Percentiles rank a stretch among this genome's conserved stretches.
phyloP scores from a whole-genome alignment of 2,888 invertebrate species.

The Coleophora deauratella region DNA sequence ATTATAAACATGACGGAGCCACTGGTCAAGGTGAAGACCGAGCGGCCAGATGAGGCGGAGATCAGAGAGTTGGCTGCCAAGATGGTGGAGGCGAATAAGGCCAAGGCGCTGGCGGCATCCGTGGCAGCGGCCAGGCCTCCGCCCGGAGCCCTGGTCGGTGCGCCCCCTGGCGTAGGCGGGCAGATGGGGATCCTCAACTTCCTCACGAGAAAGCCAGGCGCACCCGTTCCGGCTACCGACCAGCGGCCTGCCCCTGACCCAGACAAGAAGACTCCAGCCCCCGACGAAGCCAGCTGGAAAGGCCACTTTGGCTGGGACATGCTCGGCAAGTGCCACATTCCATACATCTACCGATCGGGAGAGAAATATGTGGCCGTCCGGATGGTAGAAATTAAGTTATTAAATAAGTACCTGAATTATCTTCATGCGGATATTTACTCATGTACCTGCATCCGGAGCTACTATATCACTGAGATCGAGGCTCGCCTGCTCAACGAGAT shows the following conservation, averaged over 20 bases:
- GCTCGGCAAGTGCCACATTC: constrained; percentile 89
- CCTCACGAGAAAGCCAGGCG: constrained; percentile 62
- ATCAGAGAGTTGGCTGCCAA: constrained; percentile 90
- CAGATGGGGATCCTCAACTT: constrained; percentile 77
- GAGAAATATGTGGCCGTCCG: constrained; percentile 95
- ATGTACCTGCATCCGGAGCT: constrained; percentile 93
- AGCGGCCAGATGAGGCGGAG: constrained; percentile 89
- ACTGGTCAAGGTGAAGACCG: constrained; percentile 78
- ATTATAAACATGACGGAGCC: constrained; percentile 43
- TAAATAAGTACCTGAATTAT: constrained; percentile 91
- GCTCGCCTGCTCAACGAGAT: constrained; percentile 93
- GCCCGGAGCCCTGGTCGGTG: constrained; percentile 52
- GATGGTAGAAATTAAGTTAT: constrained; percentile 92
- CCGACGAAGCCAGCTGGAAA: constrained; percentile 84
- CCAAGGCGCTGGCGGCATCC: constrained; percentile 67
- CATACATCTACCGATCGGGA: constrained; percentile 87
- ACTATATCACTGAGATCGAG: constrained; percentile 93
- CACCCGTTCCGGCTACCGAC: constrained; percentile 28
- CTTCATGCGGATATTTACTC: constrained; percentile 92
- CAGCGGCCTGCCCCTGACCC: constrained; percentile 40
- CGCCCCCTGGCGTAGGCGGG: constrained; percentile 50
- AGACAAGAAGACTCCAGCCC: constrained; percentile 63
- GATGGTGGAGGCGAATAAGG: constrained; percentile 88
- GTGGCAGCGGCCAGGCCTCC: constrained; percentile 67
- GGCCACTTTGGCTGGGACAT: constrained; percentile 94